Conservation (phyloP, 2,797 vertebrate genomes). For the Enteromius trimaculatus region DNA sequence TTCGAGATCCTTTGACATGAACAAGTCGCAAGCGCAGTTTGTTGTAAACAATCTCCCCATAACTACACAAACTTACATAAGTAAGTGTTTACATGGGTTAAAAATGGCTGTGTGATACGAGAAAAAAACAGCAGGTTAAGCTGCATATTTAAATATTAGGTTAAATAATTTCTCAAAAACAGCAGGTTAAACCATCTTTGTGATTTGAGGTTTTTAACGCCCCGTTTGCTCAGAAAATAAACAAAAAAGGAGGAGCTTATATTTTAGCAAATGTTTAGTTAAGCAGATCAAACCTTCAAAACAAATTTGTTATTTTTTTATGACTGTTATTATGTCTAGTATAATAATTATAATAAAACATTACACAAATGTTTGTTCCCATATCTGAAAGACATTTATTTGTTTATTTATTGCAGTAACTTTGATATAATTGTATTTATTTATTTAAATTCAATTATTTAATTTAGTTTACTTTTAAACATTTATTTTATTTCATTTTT, state of each 20-base stretch:
- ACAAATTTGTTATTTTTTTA: not conserved
- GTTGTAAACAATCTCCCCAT: not conserved
- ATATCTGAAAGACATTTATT: not conserved
- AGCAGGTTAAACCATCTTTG: not conserved
- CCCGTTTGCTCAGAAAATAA: not conserved
- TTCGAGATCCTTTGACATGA: not conserved
- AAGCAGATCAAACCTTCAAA: not conserved
- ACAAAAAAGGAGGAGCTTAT: not conserved
- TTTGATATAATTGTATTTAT: not conserved
- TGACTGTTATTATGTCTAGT: not conserved
- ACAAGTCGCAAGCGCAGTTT: not conserved
- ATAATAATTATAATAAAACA: not conserved
- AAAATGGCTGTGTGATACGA: not conserved
- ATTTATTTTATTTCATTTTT: not conserved
- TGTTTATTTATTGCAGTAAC: not conserved
- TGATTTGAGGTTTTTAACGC: not conserved
- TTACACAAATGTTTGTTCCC: too few species aligned
- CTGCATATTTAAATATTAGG: not conserved
- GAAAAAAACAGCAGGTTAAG: not conserved
- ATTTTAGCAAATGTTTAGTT: not conserved
- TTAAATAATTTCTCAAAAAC: not conserved
- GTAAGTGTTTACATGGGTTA: not conserved
- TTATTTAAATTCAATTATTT: not conserved
- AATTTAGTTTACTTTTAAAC: not conserved
- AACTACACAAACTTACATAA: not conserved